Conservation (phyloP, 2,797 vertebrate genomes). For the Betta splendens region DNA sequence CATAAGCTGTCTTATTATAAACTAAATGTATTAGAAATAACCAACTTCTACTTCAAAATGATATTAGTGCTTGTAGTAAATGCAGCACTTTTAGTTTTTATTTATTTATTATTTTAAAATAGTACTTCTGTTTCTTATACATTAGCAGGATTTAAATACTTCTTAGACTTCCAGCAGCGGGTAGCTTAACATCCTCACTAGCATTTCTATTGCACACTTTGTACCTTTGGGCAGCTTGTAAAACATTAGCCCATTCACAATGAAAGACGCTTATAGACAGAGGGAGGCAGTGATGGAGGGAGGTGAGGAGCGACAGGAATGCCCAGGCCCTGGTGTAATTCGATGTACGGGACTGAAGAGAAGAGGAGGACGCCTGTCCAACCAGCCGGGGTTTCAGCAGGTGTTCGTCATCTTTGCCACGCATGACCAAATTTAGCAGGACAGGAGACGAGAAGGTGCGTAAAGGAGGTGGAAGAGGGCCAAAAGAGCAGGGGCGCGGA, state of each 20-base stretch:
- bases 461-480: conserved; percentile 13
- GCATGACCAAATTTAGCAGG: conserved; percentile 79
- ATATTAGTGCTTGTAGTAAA: no score
- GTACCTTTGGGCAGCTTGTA: background rate
- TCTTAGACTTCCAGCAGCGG: no score
- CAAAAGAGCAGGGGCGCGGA: conserved; percentile 12
- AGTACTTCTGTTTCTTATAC: no score
- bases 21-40: no score
- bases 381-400: conserved; percentile 58
- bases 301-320: conserved; percentile 59
- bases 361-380: conserved; percentile 53
- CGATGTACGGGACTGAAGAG: conserved; percentile 63
- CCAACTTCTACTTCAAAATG: no score
- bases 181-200: no score
- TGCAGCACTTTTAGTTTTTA: no score
- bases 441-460: conserved; percentile 36
- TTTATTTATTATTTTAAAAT: no score
- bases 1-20: no score
- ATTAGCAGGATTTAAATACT: no score
- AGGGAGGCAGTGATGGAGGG: conserved; percentile 6
- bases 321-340: conserved; percentile 66
- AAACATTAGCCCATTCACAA: background rate
- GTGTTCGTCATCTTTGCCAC: conserved; percentile 60
- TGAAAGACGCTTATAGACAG: conserved; percentile 3
- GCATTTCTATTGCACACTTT: background rate